Evolutionary conservation across 1,140 invertebrate species (phyloP).

Genomic region (Brachystomella parvula): DNA sequence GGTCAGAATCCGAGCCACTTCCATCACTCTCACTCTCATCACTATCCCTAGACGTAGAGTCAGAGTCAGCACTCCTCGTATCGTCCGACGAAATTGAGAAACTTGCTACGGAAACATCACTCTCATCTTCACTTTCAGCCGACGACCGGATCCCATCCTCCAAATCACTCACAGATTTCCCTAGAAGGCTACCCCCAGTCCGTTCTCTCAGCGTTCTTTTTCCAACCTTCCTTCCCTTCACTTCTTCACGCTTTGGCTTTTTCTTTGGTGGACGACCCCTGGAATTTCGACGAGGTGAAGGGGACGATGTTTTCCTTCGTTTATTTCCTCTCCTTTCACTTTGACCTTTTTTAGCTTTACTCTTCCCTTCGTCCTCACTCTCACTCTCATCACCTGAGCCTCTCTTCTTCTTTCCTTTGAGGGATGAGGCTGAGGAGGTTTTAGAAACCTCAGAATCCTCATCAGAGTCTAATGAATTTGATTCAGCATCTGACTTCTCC

Average conservation of each 20-base stretch:
- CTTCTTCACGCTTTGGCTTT: conserved; percentile 1
- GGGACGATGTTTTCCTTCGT: background rate
- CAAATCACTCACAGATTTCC: conserved; percentile 10
- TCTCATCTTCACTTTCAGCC: conserved; percentile 42
- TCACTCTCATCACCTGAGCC: background rate
- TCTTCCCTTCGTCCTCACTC: background rate
- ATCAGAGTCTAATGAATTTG: conserved; percentile 23
- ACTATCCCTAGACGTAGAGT: background rate
- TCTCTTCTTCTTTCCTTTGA: conserved; percentile 2
- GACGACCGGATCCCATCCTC: conserved; percentile 14
- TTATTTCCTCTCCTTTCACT: background rate
- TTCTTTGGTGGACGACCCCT: background rate
- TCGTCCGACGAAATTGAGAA: conserved; percentile 36
- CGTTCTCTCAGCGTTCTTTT: conserved; percentile 3
- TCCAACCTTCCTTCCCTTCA: background rate
- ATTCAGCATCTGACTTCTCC: conserved; percentile 16
- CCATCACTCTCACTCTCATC: conserved; percentile 17
- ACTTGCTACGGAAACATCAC: background rate
- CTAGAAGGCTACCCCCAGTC: background rate
- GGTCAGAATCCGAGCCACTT: conserved; percentile 13
- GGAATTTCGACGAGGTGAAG: background rate
- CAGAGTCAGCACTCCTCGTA: background rate
- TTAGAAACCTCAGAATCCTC: conserved; percentile 17
- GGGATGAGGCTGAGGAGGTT: conserved; percentile 5
- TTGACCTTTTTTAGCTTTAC: background rate